Conservation (phyloP, 2,113 vertebrate genomes). For the Rousettus leschenaultii region DNA sequence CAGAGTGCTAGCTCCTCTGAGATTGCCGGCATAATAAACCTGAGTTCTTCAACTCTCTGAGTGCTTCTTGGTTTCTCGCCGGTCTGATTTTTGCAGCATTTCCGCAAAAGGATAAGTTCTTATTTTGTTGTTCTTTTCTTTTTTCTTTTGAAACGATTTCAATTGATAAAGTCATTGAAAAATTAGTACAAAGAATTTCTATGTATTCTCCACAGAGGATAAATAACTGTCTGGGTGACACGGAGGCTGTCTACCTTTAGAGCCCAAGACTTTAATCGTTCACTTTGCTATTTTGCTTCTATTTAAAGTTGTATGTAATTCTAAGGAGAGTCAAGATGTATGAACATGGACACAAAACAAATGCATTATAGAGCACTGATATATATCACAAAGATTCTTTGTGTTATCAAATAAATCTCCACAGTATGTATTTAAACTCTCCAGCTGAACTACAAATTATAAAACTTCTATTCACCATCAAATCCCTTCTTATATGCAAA, state of each 20-base stretch:
- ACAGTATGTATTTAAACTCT: neutral
- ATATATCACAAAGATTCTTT: neutral
- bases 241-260: neutral
- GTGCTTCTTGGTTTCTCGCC: too few species aligned
- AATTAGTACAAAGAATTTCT: neutral
- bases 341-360: neutral
- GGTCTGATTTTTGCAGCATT: too few species aligned
- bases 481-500: neutral
- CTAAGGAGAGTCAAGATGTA: neutral
- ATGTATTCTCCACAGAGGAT: neutral
- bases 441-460: neutral
- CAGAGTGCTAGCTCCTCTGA: too few species aligned
- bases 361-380: neutral
- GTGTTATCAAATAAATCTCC: neutral
- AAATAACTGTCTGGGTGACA: neutral
- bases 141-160: neutral
- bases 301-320: neutral
- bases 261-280: neutral
- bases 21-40: too few species aligned
- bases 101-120: too few species aligned
- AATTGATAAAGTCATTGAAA: neutral
- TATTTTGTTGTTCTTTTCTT: neutral
- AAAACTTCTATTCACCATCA: neutral
- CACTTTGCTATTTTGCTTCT: neutral
- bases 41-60: too few species aligned